Evolutionary conservation across 2,888 invertebrate genomes (phyloP), one percentile per base, ranked within the genome.

Genomic region (Ennomos erosarius): DNA sequence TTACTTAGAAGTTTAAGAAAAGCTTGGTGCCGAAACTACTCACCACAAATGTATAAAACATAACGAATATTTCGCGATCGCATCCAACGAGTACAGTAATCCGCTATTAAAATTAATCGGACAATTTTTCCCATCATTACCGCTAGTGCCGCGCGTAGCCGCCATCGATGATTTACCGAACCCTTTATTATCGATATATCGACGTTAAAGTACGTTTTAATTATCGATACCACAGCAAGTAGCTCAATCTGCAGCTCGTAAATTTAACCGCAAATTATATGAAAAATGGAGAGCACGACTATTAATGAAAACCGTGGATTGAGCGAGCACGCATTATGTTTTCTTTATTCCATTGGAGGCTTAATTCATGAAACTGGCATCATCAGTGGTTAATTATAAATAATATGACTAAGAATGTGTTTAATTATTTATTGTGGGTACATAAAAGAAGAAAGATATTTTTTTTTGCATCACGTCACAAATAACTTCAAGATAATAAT

Each of bases 221-320:
- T 71, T 70, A 67, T 67, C 61, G 59, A 57, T 37, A 47, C 44
- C 62, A 66, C 64, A 63, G 61, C 56, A 69, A 71, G 69, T 67
- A 68, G 67, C 68, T 67, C 59, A 38, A 37, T 26, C 45, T n/a
- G 64, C 64, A 61, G 64, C 64, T 68, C 69, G 60, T 71, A 70
- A 68, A 70, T 70, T 55, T 49, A 55, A 55, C 52, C 52, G 43
- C 59, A 52, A 45, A 54, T 61, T 57, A 48, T 51, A 55, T 50
- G 33, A 35, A 42, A 50, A 35, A 26, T 38, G 2, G 8, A 37
- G 9, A 47, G 37, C 1, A 38, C 16, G 26, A 8, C 8, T 11
- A 8, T 10, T 34, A 37, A 47, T 5, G 26, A 26, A 26, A 26
- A 26, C 6, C 5, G 26, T 26, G 26, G 26, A 47, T 11, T 26